A percentile compares a stretch with the other conserved stretches of the same genome.
These are phyloP conservation scores for Cuniculus paca DNA, from an alignment of 2,797 vertebrate genomes.

Conservation along the genomic window DNA sequence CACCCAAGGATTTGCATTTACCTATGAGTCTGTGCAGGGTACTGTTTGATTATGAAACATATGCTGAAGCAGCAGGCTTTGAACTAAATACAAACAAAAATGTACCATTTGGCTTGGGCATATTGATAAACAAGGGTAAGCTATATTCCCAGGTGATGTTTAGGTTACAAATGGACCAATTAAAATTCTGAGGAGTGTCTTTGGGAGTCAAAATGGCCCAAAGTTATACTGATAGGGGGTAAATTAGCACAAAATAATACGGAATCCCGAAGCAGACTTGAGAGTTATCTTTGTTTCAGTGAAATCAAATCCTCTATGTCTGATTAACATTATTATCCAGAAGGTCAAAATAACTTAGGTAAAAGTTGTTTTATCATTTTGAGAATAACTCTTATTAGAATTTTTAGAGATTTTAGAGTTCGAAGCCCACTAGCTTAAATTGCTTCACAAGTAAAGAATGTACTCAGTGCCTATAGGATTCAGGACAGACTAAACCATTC, in stretches of 20 bases:
- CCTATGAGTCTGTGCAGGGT: slow-evolving; percentile 2
- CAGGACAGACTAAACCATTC: neutral
- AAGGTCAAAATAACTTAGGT: neutral
- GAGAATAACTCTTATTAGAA: slow-evolving; percentile 28
- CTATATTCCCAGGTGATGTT: slow-evolving; percentile 59
- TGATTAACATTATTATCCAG: neutral
- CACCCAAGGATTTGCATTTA: slow-evolving; percentile 58
- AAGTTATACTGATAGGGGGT: slow-evolving; percentile 41
- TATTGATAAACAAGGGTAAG: slow-evolving; percentile 72
- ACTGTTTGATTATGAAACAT: slow-evolving; percentile 72
- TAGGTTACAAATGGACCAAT: slow-evolving; percentile 64
- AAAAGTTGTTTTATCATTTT: neutral
- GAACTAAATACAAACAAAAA: slow-evolving; percentile 74
- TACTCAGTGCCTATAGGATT: neutral
- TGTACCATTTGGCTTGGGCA: slow-evolving; percentile 65
- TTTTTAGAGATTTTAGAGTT: neutral
- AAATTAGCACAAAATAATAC: slow-evolving; percentile 33
- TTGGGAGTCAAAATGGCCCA: slow-evolving; percentile 64
- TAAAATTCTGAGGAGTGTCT: slow-evolving; percentile 68
- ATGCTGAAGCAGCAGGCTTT: slow-evolving; percentile 76
- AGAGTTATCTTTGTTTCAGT: neutral
- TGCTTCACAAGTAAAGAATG: neutral
- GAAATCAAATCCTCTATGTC: neutral
- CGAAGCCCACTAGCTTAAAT: neutral
- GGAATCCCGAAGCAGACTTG: neutral